Evolutionary conservation across 1,140 invertebrate species (phyloP).

Genomic region (Zaprionus gabonicus): DNA sequence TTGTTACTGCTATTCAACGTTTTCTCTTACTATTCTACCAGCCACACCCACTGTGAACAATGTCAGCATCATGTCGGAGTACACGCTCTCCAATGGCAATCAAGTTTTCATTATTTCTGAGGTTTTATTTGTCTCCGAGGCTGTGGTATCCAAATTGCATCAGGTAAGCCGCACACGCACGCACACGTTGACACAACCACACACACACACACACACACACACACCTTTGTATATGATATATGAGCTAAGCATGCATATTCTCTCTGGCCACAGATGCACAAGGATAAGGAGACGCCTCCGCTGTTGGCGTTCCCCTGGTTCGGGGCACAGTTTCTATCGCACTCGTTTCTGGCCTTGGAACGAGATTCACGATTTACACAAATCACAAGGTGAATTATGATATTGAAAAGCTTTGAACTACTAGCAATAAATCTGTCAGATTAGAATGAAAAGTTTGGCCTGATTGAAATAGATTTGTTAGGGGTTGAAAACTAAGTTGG

Average conservation of each 20-base stretch:
- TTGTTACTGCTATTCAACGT: neutral
- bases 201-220: neutral
- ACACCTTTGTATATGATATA: slow-evolving; percentile 13
- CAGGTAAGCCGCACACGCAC: slow-evolving; percentile 75
- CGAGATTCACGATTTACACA: slow-evolving; percentile 86
- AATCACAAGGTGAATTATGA: slow-evolving; percentile 84
- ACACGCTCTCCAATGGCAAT: slow-evolving; percentile 86
- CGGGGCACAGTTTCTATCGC: slow-evolving; percentile 87
- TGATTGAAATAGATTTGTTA: neutral
- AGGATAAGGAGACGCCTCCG: slow-evolving; percentile 88
- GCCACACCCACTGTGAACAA: slow-evolving; percentile 86
- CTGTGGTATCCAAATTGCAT: slow-evolving; percentile 86
- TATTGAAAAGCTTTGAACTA: slow-evolving; percentile 2
- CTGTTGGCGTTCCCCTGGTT: slow-evolving; percentile 88
- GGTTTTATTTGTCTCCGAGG: slow-evolving; percentile 87
- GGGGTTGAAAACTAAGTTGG: neutral
- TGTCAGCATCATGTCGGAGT: slow-evolving; percentile 86
- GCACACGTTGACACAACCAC: neutral
- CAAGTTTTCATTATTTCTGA: slow-evolving; percentile 88
- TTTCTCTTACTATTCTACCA: slow-evolving; percentile 48
- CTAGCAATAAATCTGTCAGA: neutral
- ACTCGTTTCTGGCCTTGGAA: slow-evolving; percentile 87
- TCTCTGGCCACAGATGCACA: slow-evolving; percentile 82
- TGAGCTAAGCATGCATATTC: slow-evolving; percentile 16
- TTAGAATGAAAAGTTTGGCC: neutral